phyloP scores from a whole-genome alignment of 2,113 vertebrate genomes.

The Mugil cephalus region DNA sequence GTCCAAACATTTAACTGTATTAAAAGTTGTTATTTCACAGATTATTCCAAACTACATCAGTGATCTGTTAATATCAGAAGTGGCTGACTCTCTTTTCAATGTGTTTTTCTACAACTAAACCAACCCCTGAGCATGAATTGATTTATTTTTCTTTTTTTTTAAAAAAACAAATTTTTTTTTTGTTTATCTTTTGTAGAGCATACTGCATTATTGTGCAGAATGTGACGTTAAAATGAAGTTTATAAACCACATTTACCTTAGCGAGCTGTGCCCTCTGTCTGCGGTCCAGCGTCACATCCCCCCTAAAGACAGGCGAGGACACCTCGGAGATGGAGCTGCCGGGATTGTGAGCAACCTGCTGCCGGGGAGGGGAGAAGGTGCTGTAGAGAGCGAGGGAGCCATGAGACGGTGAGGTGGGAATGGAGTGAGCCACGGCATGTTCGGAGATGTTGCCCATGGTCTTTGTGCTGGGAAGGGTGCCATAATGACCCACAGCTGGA shows the following conservation, averaged over 20 bases:
- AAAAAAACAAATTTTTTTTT: no score
- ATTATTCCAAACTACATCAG: no score
- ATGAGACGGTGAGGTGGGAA: constrained; percentile 93
- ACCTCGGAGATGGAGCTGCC: constrained; percentile 83
- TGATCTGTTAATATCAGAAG: no score
- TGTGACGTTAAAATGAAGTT: not conserved
- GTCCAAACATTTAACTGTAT: no score
- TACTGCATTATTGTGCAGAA: no score
- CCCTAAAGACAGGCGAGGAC: constrained; percentile 87
- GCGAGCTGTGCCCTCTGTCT: constrained; percentile 84
- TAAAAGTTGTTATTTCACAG: no score
- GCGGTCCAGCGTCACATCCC: constrained; percentile 89
- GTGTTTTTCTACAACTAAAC: no score
- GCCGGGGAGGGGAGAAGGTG: constrained; percentile 87
- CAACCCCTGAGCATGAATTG: no score
- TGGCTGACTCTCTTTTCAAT: no score
- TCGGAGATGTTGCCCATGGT: constrained; percentile 90
- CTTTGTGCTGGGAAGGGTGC: constrained; percentile 88
- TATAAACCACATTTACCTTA: constrained; percentile 83
- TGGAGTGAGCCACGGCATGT: constrained; percentile 83
- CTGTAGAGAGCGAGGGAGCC: constrained; percentile 89
- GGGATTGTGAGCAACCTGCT: constrained; percentile 73
- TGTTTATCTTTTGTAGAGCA: no score
- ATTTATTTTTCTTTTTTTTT: no score
- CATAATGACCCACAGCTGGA: constrained; percentile 81